Percentiles rank a stretch among this genome's conserved stretches.
Conservation (phyloP, 2,888 invertebrate species). For the Limnephilus lunatus region DNA sequence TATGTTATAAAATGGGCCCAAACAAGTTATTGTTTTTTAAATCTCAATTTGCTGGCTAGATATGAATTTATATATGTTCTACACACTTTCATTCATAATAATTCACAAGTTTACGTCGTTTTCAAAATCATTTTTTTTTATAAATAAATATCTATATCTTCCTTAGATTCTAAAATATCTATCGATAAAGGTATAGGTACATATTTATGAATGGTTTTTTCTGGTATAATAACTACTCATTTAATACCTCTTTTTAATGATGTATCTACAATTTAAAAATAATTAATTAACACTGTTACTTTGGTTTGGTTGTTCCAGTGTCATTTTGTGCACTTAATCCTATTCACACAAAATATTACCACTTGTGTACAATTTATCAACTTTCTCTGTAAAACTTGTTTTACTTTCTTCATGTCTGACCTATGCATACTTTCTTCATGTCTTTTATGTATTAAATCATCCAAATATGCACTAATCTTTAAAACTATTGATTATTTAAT, state of each 20-base stretch:
- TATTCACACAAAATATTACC: no score
- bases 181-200: not conserved
- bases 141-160: not conserved
- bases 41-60: not conserved
- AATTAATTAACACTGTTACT: not conserved
- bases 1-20: not conserved
- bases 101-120: not conserved
- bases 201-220: no score
- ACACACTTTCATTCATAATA: no score
- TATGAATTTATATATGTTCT: not conserved
- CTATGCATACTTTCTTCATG: not conserved
- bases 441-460: not conserved
- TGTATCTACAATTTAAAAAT: not conserved
- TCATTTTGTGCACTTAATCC: not conserved
- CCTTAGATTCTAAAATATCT: not conserved
- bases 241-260: no score
- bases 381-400: not conserved
- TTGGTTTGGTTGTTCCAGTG: not conserved
- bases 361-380: not conserved
- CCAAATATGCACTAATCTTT: not conserved
- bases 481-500: no score
- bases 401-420: not conserved
- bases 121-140: not conserved
- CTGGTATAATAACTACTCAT: no score
- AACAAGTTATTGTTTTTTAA: not conserved